Percentiles rank a stretch among this genome's conserved stretches.
Evolutionary conservation across 1,140 invertebrate genomes (phyloP).

Genomic region (Adoxophyes honmai): DNA sequence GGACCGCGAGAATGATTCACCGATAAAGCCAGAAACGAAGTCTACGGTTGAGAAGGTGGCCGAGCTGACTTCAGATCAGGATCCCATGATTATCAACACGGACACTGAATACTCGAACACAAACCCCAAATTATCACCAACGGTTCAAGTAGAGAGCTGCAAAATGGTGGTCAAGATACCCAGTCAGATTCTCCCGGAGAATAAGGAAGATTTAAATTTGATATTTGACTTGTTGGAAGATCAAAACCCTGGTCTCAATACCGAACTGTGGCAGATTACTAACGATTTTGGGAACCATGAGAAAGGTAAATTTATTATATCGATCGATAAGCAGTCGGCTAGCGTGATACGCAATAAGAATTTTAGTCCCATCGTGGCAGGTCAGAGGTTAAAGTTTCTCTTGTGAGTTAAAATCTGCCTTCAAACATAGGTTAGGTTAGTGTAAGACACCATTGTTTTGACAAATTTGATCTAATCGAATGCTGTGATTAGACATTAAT

Average conservation of each 20-base stretch:
- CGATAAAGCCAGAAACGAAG: neutral
- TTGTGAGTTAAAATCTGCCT: constrained; percentile 26
- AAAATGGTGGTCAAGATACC: constrained; percentile 51
- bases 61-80: constrained; percentile 15
- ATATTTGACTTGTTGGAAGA: constrained; percentile 58
- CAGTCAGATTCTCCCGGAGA: constrained; percentile 40
- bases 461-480: too few relatives aligned
- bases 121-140: neutral
- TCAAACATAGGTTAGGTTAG: constrained; percentile 31
- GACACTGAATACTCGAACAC: neutral
- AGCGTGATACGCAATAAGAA: constrained; percentile 38
- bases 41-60: too few relatives aligned
- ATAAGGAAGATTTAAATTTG: constrained; percentile 49
- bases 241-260: constrained; percentile 60
- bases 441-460: constrained; percentile 18
- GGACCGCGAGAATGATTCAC: neutral
- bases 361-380: constrained; percentile 44
- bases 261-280: constrained; percentile 49
- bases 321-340: constrained; percentile 48
- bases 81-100: constrained; percentile 20
- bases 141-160: constrained; percentile 24
- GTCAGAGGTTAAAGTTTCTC: constrained; percentile 47
- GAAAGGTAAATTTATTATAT: constrained; percentile 49
- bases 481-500: too few relatives aligned
- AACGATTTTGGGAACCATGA: constrained; percentile 27